phyloP scores from a whole-genome alignment of 2,797 vertebrate species.

The Chlorospingus semifuscus region DNA sequence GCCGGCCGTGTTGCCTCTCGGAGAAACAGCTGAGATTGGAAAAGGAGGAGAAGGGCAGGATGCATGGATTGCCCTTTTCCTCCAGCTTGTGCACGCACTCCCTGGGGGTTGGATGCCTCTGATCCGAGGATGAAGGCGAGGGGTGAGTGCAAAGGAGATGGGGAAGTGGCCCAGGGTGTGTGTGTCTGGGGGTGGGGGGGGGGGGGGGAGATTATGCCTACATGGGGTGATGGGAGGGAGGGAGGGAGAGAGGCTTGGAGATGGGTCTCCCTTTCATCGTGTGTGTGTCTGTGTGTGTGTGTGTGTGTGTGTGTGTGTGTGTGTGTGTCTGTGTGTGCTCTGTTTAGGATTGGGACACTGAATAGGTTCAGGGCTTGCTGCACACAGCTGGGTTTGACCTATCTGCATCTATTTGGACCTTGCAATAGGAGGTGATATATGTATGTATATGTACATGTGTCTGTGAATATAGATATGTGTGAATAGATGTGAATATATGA shows the following conservation, averaged over 20 bases:
- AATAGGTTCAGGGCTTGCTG: slow-evolving; percentile 7
- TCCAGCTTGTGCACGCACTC: neutral
- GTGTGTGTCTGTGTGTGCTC: neutral
- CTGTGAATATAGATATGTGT: fast-evolving
- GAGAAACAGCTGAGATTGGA: slow-evolving; percentile 9
- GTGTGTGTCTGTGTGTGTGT: neutral
- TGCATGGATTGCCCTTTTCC: neutral
- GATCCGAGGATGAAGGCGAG: neutral
- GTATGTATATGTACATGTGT: neutral
- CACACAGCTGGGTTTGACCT: neutral
- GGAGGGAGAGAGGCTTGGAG: neutral
- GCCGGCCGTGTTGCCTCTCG: neutral
- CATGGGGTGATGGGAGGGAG: neutral
- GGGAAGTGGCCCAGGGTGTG: neutral
- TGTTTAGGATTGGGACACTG: neutral
- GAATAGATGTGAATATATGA: neutral
- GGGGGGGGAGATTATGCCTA: neutral
- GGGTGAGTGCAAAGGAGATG: slow-evolving; percentile 33
- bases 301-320: neutral
- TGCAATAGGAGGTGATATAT: neutral
- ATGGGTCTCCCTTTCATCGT: neutral
- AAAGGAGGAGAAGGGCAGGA: slow-evolving; percentile 18
- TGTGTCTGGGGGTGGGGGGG: neutral
- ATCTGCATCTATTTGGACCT: neutral
- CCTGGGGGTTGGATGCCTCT: neutral